Conservation (phyloP, 2,113 vertebrate genomes). For the Onychostruthus taczanowskii region DNA sequence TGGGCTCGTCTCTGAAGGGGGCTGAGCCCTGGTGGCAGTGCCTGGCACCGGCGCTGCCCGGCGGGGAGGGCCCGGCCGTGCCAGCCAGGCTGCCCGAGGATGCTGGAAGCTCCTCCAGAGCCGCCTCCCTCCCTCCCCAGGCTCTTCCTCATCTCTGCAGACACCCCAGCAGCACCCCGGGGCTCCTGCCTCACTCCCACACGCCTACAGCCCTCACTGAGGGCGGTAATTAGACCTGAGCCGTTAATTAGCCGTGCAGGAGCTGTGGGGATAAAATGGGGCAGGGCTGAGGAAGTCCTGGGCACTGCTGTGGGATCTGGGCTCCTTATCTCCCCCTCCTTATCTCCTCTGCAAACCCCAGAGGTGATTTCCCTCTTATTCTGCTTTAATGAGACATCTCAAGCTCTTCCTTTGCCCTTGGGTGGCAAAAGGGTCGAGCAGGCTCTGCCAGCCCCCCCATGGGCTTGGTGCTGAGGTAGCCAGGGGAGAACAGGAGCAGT, state of each 20-base stretch:
- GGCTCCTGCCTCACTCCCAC: neutral
- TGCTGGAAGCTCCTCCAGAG: neutral
- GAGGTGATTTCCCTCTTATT: neutral
- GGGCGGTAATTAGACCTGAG: constrained; percentile 26
- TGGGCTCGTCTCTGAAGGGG: neutral
- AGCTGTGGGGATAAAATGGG: neutral
- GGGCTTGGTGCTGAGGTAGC: fast-evolving
- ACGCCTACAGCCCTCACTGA: fast-evolving
- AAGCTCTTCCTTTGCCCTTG: neutral
- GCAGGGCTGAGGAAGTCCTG: neutral
- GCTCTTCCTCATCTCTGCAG: neutral
- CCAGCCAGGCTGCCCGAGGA: neutral
- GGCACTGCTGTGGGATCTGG: neutral
- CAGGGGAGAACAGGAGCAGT: neutral
- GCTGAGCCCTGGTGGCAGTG: neutral
- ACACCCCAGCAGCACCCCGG: neutral
- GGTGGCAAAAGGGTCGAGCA: neutral
- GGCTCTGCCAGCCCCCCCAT: neutral
- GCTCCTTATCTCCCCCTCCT: neutral
- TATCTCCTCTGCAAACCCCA: neutral
- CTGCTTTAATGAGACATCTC: neutral
- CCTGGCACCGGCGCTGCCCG: neutral
- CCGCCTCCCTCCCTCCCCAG: neutral
- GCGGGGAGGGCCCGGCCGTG: neutral
- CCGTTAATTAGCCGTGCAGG: constrained; percentile 38